Evolutionary conservation across 2,888 invertebrate genomes (phyloP), one percentile per base, ranked within the genome.

Genomic region (Xanthorhoe designata): DNA sequence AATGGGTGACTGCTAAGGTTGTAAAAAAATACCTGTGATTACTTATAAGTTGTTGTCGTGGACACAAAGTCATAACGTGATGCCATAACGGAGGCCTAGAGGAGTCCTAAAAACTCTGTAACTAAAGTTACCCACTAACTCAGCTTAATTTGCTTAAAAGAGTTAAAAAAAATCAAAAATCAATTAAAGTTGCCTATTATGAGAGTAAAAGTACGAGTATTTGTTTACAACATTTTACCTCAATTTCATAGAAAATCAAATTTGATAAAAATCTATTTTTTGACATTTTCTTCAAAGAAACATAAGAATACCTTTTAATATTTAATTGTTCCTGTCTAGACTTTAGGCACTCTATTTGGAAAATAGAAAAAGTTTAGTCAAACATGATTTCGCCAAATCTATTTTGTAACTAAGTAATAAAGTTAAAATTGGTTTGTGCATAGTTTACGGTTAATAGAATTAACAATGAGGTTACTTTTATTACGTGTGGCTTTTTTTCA

Each of bases 391-490:
- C 7, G 35, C 57, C 57, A 57, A 64, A 61, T 67, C 17, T 19
- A 38, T 50, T 61, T 53, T 61, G 18, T 32, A 15, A 15, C 52
- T 38, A 49, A 49, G 53, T 50, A 49, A 57, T 60, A 60, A 57
- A 60, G 63, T 57, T 50, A 52, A 13, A 57, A 64, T 60, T 61
- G 51, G 17, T 55, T 66, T 19, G 13, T 49, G 42, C 38, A 29
- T 42, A 56, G 24, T 24, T 59, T 35, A 15, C n/a, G 13, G 67
- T 29, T 64, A 53, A 67, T 64, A 60, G 63, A 60, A 67, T 67
- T 52, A 19, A 49, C 52, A 49, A 67, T 67, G 55, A 56, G 59
- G 24, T 63, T 10, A n/a, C 38, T 50, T 52, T 3, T 17, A 54
- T 58, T 55, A 58, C 42, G 32, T 60, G 55, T 29, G 5, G n/a